phyloP scores from a whole-genome alignment of 2,888 invertebrate species.

The Pandemis cinnamomeana region DNA sequence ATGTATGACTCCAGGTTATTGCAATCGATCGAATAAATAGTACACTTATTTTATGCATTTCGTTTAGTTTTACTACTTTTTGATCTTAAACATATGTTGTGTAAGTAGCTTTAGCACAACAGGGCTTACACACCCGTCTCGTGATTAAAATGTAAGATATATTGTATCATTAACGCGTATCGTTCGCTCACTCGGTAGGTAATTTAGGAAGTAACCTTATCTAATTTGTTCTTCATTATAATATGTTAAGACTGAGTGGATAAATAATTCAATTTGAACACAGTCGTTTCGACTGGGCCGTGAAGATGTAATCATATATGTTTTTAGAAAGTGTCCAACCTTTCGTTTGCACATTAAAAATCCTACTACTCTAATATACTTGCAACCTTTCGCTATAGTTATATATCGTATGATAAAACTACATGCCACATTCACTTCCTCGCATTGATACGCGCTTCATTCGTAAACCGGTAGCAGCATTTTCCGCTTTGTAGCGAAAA shows the following conservation, averaged over 20 bases:
- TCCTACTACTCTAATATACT: too few relatives aligned
- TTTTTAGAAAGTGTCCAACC: background rate
- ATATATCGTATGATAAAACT: too few relatives aligned
- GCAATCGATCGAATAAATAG: too few relatives aligned
- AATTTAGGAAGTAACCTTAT: slow-evolving; percentile 5
- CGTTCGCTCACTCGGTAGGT: background rate
- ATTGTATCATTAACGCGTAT: slow-evolving; percentile 18
- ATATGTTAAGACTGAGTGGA: slow-evolving; percentile 6
- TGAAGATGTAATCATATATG: background rate
- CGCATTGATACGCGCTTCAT: too few relatives aligned
- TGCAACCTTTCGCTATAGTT: too few relatives aligned
- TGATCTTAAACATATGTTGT: too few relatives aligned
- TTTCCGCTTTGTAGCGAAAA: too few relatives aligned
- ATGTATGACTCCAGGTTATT: too few relatives aligned
- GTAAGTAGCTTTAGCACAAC: background rate
- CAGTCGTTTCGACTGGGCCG: background rate
- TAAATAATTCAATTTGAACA: slow-evolving; percentile 3
- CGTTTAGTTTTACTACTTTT: too few relatives aligned
- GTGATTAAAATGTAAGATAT: slow-evolving; percentile 24
- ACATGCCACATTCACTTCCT: too few relatives aligned
- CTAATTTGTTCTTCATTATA: slow-evolving; percentile 18
- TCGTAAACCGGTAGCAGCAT: too few relatives aligned
- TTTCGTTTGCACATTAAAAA: background rate
- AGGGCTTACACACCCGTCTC: background rate
- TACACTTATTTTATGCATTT: too few relatives aligned